phyloP scores from a whole-genome alignment of 2,113 vertebrate genomes.

The rabbit (Oryctolagus cuniculus) region mOryCun1.1 NC_091432.1:191390001-191390500 shows the following conservation, averaged over 20 bases:
- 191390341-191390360: constrained; percentile 67
- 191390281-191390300: constrained; percentile 83
- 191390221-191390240: constrained; percentile 72
- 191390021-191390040: constrained; percentile 77
- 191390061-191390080: constrained; percentile 77
- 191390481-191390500: background rate
- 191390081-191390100: constrained; percentile 81
- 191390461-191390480: background rate
- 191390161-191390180: constrained; percentile 71
- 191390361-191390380: constrained; percentile 57
- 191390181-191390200: constrained; percentile 72
- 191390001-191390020: constrained; percentile 81
- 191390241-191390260: constrained; percentile 68
- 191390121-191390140: constrained; percentile 73
- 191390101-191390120: constrained; percentile 72
- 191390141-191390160: constrained; percentile 77
- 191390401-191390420: constrained; percentile 26
- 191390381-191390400: constrained; percentile 47
- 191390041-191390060: constrained; percentile 80
- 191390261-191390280: constrained; percentile 67
- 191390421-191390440: background rate
- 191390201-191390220: constrained; percentile 75
- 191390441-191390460: background rate
- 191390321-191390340: constrained; percentile 70
- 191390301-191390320: constrained; percentile 70